A percentile compares a stretch with the other conserved stretches of the same genome.
Conservation (phyloP, 2,113 vertebrate species). For the Mus spicilegus region DNA sequence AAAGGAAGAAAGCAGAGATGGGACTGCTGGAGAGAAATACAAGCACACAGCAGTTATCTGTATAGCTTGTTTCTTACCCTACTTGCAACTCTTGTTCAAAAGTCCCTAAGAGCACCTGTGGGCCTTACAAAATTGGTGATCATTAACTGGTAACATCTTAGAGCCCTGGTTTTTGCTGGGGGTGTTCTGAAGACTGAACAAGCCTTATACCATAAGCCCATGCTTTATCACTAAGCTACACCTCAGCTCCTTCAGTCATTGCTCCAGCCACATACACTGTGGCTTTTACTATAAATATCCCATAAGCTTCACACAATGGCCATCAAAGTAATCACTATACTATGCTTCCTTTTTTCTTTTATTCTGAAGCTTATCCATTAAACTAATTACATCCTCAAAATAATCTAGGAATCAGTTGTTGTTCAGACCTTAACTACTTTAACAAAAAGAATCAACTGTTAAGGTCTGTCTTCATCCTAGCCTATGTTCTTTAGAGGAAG, state of each 20-base stretch:
- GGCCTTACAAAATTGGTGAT: not conserved
- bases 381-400: slow-evolving; percentile 10
- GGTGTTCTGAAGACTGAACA: not conserved
- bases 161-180: not conserved
- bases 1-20: slow-evolving; percentile 11
- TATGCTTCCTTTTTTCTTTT: not conserved
- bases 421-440: not conserved
- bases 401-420: not conserved
- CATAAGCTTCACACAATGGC: not conserved
- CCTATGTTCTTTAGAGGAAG: not conserved
- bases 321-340: not conserved
- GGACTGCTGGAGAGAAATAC: not conserved
- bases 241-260: not conserved
- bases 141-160: slow-evolving; percentile 13
- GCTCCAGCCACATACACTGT: not conserved
- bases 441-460: not conserved
- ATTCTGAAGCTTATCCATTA: slow-evolving; percentile 33
- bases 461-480: not conserved
- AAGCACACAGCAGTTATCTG: not conserved
- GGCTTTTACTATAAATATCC: not conserved
- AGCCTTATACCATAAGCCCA: not conserved
- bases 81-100: not conserved
- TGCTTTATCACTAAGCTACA: not conserved
- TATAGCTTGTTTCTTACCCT: not conserved
- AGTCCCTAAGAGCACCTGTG: not conserved